Conservation (phyloP, 2,797 vertebrate species). For the Danio albolineatus region DNA sequence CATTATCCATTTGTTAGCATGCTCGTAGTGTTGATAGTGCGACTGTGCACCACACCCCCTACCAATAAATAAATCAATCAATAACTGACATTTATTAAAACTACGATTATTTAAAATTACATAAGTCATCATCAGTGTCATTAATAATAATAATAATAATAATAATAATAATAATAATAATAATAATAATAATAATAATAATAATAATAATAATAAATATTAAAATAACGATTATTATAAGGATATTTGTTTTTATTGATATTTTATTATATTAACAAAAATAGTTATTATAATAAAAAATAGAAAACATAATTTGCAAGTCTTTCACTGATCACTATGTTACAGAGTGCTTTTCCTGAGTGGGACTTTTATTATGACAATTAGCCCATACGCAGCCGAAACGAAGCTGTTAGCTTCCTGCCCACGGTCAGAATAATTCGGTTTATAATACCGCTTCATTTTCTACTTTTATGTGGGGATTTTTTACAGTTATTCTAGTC, state of each 20-base stretch:
- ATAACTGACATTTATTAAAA: background rate
- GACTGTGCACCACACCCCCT: slow-evolving; percentile 12
- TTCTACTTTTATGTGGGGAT: background rate
- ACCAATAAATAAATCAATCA: background rate
- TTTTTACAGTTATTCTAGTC: background rate
- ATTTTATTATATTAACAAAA: background rate
- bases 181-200: background rate
- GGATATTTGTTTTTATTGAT: background rate
- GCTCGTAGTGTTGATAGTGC: slow-evolving; percentile 14
- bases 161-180: background rate
- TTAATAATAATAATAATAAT: background rate
- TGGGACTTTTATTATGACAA: slow-evolving; percentile 45
- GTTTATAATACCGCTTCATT: background rate
- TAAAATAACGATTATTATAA: background rate
- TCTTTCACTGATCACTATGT: background rate
- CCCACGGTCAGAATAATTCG: no score
- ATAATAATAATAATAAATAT: background rate
- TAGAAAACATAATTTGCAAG: background rate
- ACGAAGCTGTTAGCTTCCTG: background rate
- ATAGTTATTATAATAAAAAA: no score
- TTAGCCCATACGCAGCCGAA: background rate
- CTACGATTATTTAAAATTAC: background rate
- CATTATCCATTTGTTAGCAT: background rate
- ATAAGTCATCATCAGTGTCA: no score
- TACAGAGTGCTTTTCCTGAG: background rate